Percentiles rank a stretch among this genome's conserved stretches.
These are phyloP conservation scores for Limnephilus lunatus DNA, from an alignment of 2,888 invertebrate genomes.

Conservation along the genomic window DNA sequence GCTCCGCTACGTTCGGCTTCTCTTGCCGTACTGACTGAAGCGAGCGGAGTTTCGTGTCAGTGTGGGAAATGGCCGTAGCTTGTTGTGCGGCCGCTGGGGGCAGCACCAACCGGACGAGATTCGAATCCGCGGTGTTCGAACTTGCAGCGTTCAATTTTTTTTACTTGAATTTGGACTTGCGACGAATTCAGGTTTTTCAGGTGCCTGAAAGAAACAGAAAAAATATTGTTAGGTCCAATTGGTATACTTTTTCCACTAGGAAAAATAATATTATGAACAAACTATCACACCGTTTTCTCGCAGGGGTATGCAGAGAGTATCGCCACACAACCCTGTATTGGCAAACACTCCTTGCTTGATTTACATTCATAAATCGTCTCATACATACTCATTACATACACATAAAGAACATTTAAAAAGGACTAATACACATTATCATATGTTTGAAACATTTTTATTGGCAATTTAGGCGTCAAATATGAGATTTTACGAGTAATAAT, in stretches of 20 bases:
- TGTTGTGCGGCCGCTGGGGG: conserved; percentile 48
- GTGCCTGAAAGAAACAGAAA: conserved; percentile 25
- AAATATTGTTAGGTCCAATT: background rate
- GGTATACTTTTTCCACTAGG: background rate
- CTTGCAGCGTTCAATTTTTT: conserved; percentile 9
- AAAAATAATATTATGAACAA: too few relatives aligned
- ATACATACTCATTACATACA: too few relatives aligned
- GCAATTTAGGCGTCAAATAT: background rate
- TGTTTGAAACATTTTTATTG: too few relatives aligned
- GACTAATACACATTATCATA: background rate
- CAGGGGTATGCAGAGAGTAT: too few relatives aligned
- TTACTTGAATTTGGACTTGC: background rate
- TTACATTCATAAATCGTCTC: too few relatives aligned
- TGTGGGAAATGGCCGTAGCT: background rate
- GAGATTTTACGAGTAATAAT: too few relatives aligned
- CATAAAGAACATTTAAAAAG: background rate
- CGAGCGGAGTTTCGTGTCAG: background rate
- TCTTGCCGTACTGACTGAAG: conserved; percentile 50
- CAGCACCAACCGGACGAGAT: conserved; percentile 58
- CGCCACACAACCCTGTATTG: too few relatives aligned
- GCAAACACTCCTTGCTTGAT: too few relatives aligned
- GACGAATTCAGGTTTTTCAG: background rate
- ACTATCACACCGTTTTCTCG: too few relatives aligned
- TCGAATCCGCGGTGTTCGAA: background rate
- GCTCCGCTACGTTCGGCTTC: conserved; percentile 34